Evolutionary conservation across 53 echinoderm and acorn worm genomes (phyloP).

Genomic region (Apostichopus leukothele): DNA sequence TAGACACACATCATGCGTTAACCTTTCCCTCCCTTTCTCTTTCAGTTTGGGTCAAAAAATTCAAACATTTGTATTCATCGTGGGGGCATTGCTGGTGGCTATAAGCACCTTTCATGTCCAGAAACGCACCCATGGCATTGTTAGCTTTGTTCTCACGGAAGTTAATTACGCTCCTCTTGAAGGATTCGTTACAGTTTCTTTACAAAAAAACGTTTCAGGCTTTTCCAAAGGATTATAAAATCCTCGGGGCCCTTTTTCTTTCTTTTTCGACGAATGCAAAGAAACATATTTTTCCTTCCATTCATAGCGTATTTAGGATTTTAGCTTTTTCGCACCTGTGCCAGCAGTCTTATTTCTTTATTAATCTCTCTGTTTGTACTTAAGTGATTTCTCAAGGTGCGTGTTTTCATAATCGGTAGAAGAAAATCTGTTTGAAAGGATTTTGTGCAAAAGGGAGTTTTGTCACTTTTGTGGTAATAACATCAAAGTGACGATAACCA

Average conservation of each 20-base stretch:
- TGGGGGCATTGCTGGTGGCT: background rate
- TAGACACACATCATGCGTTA: background rate
- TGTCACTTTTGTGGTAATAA: background rate
- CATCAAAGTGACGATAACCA: constrained; percentile 5
- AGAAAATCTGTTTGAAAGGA: background rate
- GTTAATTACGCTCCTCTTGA: constrained; percentile 12
- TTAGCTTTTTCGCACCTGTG: constrained; percentile 12
- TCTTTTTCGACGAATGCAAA: constrained; percentile 11
- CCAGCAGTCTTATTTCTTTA: constrained; percentile 15
- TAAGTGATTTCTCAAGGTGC: background rate
- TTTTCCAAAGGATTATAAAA: background rate
- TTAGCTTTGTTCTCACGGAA: constrained; percentile 31
- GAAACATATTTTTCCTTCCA: constrained; percentile 33
- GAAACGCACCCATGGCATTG: background rate
- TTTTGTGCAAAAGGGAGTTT: background rate
- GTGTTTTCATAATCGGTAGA: constrained; percentile 23
- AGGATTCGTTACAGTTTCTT: constrained; percentile 41
- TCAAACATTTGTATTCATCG: constrained; percentile 22
- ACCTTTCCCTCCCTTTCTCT: background rate
- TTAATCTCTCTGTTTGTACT: background rate
- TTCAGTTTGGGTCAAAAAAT: constrained; percentile 11
- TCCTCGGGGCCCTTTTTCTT: background rate
- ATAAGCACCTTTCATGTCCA: constrained; percentile 16
- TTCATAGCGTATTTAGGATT: background rate
- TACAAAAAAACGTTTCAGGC: constrained; percentile 16